phyloP scores from a whole-genome alignment of 2,113 vertebrate species.

The Boulengeromyrus knoepffleri region DNA sequence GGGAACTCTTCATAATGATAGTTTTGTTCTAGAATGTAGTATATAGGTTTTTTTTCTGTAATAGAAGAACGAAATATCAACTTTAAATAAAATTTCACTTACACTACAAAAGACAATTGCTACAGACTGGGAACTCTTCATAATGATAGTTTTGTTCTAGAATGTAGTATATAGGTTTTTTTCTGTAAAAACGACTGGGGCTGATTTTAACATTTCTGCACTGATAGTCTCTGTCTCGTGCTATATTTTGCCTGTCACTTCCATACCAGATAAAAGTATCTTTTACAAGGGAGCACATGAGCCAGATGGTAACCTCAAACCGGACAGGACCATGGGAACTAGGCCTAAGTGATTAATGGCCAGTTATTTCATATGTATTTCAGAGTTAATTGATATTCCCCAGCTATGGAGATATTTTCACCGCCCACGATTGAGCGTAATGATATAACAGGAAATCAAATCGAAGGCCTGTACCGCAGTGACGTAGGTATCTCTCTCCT shows the following conservation, averaged over 20 bases:
- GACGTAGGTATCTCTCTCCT: background rate
- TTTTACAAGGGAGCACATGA: background rate
- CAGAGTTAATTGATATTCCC: background rate
- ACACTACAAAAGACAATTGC: background rate
- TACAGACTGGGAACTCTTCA: background rate
- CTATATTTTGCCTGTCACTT: background rate
- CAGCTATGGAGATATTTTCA: background rate
- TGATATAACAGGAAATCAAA: background rate
- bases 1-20: background rate
- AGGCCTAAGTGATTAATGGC: background rate
- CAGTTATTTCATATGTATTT: background rate
- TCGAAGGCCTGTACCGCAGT: background rate
- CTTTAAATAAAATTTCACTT: background rate
- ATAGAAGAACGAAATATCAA: background rate
- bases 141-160: background rate
- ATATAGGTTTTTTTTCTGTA: background rate
- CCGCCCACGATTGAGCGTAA: background rate
- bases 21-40: background rate
- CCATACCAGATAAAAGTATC: background rate
- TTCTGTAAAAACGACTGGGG: background rate
- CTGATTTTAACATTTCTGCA: background rate
- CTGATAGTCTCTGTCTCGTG: background rate
- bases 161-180: background rate
- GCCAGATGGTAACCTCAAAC: background rate
- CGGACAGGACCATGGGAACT: background rate